A percentile compares a stretch with the other conserved stretches of the same genome.
These are phyloP conservation scores for Ovis aries DNA, from an alignment of 2,113 vertebrate species.

Conservation along the genomic window DNA sequence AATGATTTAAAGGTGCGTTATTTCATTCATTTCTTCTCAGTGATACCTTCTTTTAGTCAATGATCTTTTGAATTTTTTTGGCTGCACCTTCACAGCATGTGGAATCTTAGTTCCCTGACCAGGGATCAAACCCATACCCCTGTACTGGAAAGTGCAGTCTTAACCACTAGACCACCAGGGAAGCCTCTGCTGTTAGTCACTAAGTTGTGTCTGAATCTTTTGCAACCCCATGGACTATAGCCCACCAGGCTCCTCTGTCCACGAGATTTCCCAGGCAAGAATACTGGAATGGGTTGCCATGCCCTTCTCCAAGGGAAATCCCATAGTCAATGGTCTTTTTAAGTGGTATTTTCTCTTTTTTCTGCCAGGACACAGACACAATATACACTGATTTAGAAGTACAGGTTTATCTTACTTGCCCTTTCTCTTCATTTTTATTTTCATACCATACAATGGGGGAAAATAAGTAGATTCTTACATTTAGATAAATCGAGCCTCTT, in stretches of 20 bases:
- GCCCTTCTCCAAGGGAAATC: neutral
- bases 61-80: neutral
- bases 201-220: neutral
- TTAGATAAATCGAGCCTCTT: neutral
- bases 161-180: neutral
- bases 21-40: neutral
- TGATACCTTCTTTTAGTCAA: neutral
- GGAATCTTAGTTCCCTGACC: neutral
- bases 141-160: neutral
- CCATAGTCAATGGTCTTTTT: neutral
- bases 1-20: neutral
- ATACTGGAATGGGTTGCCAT: neutral
- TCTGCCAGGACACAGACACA: neutral
- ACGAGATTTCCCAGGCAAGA: neutral
- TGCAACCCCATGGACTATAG: neutral
- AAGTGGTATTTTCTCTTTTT: neutral
- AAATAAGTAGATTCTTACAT: neutral
- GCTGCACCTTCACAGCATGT: neutral
- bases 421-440: constrained; percentile 14
- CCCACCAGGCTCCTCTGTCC: neutral
- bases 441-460: neutral
- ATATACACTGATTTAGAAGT: neutral
- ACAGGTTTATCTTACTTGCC: neutral
- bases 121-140: neutral
- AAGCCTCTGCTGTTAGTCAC: neutral